These are phyloP conservation scores for Drosophila sechellia DNA, from an alignment of 1,140 invertebrate species.

Conservation along the genomic window DNA sequence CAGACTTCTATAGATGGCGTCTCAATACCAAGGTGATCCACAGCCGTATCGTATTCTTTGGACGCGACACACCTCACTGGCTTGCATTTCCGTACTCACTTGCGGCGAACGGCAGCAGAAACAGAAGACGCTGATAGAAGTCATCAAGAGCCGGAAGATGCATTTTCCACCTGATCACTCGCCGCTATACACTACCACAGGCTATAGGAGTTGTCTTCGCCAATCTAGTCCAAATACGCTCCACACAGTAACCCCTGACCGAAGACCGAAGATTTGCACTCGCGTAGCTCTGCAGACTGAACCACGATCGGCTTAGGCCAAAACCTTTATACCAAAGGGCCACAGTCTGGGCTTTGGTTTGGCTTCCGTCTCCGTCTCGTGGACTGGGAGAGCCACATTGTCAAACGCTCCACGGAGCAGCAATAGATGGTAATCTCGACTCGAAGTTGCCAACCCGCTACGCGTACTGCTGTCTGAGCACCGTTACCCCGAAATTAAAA, in stretches of 20 bases:
- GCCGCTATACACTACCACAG: neutral
- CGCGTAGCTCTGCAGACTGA: constrained; percentile 64
- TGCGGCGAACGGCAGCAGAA: constrained; percentile 66
- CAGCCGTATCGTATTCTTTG: constrained; percentile 21
- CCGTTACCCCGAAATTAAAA: constrained; percentile 12
- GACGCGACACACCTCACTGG: constrained; percentile 61
- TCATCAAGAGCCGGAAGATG: constrained; percentile 68
- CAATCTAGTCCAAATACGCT: constrained; percentile 5
- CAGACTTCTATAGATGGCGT: neutral
- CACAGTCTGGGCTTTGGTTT: constrained; percentile 6
- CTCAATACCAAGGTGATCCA: constrained; percentile 39
- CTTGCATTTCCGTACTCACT: constrained; percentile 64
- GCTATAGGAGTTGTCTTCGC: neutral
- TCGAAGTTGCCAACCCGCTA: constrained; percentile 33
- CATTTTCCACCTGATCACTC: constrained; percentile 54
- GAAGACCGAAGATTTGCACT: constrained; percentile 47
- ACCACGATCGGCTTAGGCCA: constrained; percentile 30
- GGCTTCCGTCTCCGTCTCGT: constrained; percentile 12
- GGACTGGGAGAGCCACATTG: constrained; percentile 30
- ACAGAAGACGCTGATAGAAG: constrained; percentile 69
- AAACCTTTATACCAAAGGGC: constrained; percentile 70
- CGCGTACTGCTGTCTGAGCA: neutral
- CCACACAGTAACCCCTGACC: constrained; percentile 7
- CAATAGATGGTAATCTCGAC: constrained; percentile 36
- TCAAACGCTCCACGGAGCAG: constrained; percentile 50